Conservation (phyloP, 2,113 vertebrate genomes). For the Corydoras sp. region DNA sequence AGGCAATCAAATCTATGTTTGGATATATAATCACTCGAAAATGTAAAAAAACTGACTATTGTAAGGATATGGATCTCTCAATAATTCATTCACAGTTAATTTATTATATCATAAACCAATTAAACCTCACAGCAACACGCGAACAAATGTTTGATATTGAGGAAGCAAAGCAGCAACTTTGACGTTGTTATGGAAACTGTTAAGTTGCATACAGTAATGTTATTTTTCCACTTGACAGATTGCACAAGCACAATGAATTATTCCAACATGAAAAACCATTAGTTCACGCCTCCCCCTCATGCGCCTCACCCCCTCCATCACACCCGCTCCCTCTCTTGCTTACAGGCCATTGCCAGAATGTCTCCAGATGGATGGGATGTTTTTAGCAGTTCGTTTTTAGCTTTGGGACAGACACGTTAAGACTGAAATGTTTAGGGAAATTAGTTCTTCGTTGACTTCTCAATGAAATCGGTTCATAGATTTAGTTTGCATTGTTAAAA, state of each 20-base stretch:
- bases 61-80: background rate
- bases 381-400: background rate
- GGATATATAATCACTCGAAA: no score
- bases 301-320: conserved; percentile 6
- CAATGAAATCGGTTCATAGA: no score
- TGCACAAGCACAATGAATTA: conserved; percentile 51
- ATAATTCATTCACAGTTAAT: background rate
- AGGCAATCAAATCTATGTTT: no score
- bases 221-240: conserved; percentile 44
- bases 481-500: no score
- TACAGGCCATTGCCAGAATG: background rate
- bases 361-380: conserved; percentile 2
- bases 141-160: conserved; percentile 38
- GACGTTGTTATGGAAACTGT: conserved; percentile 68
- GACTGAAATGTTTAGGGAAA: no score
- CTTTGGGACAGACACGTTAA: background rate
- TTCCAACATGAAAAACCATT: conserved; percentile 48
- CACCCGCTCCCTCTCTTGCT: background rate
- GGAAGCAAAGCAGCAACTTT: conserved; percentile 47
- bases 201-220: conserved; percentile 48
- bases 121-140: background rate
- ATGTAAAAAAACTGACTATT: no score
- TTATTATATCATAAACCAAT: background rate
- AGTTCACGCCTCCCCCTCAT: conserved; percentile 38
- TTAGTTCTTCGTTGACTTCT: no score